Base-by-base conservation (phyloP, 2,113 vertebrate genomes). In the Dipodomys merriami region DNA sequence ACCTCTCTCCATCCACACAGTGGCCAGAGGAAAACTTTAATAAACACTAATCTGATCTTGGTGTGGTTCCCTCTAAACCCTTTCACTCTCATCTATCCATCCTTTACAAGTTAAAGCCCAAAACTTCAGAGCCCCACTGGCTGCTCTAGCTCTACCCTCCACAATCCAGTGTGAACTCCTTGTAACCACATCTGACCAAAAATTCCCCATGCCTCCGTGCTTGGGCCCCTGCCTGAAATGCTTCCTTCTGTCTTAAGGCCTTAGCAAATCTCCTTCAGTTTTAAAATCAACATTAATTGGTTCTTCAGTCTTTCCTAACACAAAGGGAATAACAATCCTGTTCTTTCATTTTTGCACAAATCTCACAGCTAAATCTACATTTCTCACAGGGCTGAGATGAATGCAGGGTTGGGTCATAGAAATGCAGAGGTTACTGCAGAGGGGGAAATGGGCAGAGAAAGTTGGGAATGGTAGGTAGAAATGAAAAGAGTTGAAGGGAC, bases 181-280 rank as follows among this genome's bases (percentile, higher is more conserved):
- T 1, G 11, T 0, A 20, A 33, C 30, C 46, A 6, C 1, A 7
- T 68, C 19, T 19, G 0, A 3, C 10, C 3, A 1, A 3, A 13
- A 1, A 22, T 53, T 35, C 27, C n/a, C 13, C 25, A 18, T 5
- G 20, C 79, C 30, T 13, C 71, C 1, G 1, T 0, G 0, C 20
- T 69, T 80, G n/a, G 13, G 7, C 6, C 2, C 57, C 19, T 18
- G 2, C 16, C 60, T 7, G 4, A 68, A 69, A 69, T 0, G 30
- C 10, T 53, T 53, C 19, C 29, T 53, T 35, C 46, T 0, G 19
- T 71, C 80, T 4, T 12, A 35, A 65, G 2, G 16, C 3, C 16
- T 39, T 4, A 7, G 39, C 72, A 44, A 25, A 74, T 62, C 11
- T 18, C 35, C 53, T 64, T 65, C 33, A 0, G 18, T 53, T 80